Percentiles rank a stretch among this genome's conserved stretches.
These are phyloP conservation scores for Apis laboriosa DNA, from an alignment of 1,140 invertebrate species.

Conservation along the genomic window DNA sequence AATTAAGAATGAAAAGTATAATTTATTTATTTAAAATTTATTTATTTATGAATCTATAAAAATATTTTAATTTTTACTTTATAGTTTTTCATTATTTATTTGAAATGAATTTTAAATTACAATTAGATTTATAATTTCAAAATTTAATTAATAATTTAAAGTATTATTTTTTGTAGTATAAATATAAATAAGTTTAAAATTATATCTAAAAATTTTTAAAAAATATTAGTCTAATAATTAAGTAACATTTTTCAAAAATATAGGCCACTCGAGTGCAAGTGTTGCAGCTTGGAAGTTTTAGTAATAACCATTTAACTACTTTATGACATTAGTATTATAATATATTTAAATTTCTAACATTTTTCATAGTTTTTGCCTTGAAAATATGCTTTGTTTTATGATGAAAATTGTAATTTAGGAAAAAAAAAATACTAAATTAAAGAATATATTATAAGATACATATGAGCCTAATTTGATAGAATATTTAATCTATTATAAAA, in stretches of 20 bases:
- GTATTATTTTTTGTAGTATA: background rate
- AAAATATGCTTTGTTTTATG: background rate
- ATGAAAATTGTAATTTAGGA: background rate
- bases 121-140: background rate
- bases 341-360: background rate
- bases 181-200: background rate
- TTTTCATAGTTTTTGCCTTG: background rate
- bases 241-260: constrained; percentile 3
- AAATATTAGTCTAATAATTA: background rate
- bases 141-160: background rate
- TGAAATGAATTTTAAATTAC: background rate
- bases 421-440: no score
- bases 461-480: background rate
- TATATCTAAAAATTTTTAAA: background rate
- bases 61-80: background rate
- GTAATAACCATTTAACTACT: constrained; percentile 13
- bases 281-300: background rate
- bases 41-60: background rate
- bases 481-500: background rate
- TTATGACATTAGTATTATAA: constrained; percentile 17
- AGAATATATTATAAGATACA: background rate
- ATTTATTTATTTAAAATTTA: background rate
- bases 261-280: background rate
- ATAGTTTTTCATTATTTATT: background rate
- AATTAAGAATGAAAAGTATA: background rate